Conservation (phyloP, 2,888 invertebrate species). For the Heteropelma amictum region DNA sequence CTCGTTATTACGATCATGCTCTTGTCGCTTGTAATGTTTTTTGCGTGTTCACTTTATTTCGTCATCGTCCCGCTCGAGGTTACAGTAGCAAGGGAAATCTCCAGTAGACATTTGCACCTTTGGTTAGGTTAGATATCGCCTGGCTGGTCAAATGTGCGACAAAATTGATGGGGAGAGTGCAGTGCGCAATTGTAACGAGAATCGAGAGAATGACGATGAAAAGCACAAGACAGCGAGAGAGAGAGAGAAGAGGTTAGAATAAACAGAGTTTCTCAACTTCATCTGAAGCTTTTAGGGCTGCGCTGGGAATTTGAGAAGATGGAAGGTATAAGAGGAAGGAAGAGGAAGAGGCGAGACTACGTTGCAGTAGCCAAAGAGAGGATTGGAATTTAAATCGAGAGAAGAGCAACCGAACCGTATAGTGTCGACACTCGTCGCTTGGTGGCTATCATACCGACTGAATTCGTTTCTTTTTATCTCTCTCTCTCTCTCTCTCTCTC, state of each 20-base stretch:
- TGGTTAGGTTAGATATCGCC: conserved; percentile 20
- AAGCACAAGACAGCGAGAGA: conserved; percentile 14
- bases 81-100: conserved; percentile 7
- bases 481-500: not conserved
- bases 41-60: no score
- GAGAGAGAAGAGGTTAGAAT: conserved; percentile 16
- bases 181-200: conserved; percentile 51
- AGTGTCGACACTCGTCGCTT: conserved; percentile 52
- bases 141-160: conserved; percentile 28
- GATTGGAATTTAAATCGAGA: conserved; percentile 35
- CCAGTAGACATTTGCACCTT: conserved; percentile 18
- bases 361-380: conserved; percentile 26
- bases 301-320: not conserved
- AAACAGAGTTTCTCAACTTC: conserved; percentile 41
- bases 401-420: conserved; percentile 17
- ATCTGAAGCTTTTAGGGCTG: not conserved
- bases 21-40: no score
- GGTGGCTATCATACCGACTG: conserved; percentile 34
- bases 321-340: not conserved
- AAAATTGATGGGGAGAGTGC: conserved; percentile 18
- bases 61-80: not conserved
- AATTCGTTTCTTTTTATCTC: conserved; percentile 1
- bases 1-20: no score
- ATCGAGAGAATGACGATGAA: conserved; percentile 28
- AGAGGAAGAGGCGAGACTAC: conserved; percentile 5